Evolutionary conservation across 2,797 vertebrate genomes (phyloP), one percentile per base, ranked within the genome.

Genomic region (Sebastes variabilis): DNA sequence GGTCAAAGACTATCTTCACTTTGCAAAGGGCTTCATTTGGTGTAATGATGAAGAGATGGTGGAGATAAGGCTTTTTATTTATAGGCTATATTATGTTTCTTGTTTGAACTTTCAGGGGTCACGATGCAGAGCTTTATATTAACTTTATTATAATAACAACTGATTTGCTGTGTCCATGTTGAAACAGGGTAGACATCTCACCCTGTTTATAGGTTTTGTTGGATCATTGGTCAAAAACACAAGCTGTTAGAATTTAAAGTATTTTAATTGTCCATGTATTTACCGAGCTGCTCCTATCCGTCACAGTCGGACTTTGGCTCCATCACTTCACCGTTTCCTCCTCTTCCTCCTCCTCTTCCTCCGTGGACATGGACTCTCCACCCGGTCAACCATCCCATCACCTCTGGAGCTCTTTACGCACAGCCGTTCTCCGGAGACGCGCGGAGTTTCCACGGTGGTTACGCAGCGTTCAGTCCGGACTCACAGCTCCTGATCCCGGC

Each of bases 211-310:
- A 36, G 34, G 34, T 36, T 36, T 36, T 36, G 34, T 36, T 36
- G 34, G 34, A 12, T 36, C 34, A 12, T 36, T 36, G 34, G 34
- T 36, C 34, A 36, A 38, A 38, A 38, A 38, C 36, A 38, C 36
- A 38, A 6, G 36, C 13, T 38, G 36, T n/a, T 62, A 8, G 18
- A 0, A 20, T 42, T 29, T 7, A 0, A 36, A 27, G 9, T 30
- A 13, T 27, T 38, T 25, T 1, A 12, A 64, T 32, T 24, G 16
- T 66, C 59, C 61, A 90, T 89, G 89, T 92, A 90, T 89, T 88
- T 86, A 36, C 81, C 85, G 10, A 83, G 66, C 81, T 84, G 87
- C 75, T 66, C 66, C 6, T 80, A 36, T 38, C 25, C 76, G 56
- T 72, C 84, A 30, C 79, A 80, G 55, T 64, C 86, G 13, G 84